These are phyloP conservation scores for Sycophila texana DNA, from an alignment of 2,888 invertebrate species.

Conservation along the genomic window DNA sequence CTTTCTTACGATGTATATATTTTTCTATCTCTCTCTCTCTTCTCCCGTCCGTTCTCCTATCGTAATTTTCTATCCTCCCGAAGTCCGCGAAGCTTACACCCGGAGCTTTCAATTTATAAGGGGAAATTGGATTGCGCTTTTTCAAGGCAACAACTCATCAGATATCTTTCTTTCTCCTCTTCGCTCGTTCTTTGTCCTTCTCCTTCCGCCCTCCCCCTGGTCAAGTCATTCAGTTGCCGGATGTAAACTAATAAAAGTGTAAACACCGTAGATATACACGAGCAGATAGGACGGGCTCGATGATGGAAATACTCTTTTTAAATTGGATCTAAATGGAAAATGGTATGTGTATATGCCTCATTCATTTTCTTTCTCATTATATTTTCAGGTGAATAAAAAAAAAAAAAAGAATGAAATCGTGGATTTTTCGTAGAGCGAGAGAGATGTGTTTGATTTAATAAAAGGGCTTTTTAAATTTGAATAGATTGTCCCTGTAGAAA, in stretches of 20 bases:
- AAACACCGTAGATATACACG: slow-evolving; percentile 17
- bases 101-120: slow-evolving; percentile 50
- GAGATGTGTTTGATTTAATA: slow-evolving; percentile 7
- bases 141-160: slow-evolving; percentile 54
- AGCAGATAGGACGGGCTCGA: slow-evolving; percentile 2
- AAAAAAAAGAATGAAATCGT: neutral
- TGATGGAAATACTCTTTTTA: slow-evolving; percentile 32
- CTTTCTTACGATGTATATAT: slow-evolving; percentile 4
- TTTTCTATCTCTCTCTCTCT: neutral
- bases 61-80: slow-evolving; percentile 37
- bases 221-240: neutral
- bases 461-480: slow-evolving; percentile 22
- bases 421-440: slow-evolving; percentile 6
- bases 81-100: slow-evolving; percentile 22
- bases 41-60: too few species aligned
- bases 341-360: neutral
- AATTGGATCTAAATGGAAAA: slow-evolving; percentile 35
- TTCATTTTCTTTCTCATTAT: neutral
- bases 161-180: slow-evolving; percentile 21
- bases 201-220: slow-evolving; percentile 3
- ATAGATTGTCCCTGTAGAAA: slow-evolving; percentile 21
- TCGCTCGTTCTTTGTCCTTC: neutral
- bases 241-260: slow-evolving; percentile 52
- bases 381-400: neutral
- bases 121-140: slow-evolving; percentile 53